Percentiles rank a stretch among this genome's conserved stretches.
Conservation (phyloP, 2,888 invertebrate genomes). For the Phaedon cochleariae region DNA sequence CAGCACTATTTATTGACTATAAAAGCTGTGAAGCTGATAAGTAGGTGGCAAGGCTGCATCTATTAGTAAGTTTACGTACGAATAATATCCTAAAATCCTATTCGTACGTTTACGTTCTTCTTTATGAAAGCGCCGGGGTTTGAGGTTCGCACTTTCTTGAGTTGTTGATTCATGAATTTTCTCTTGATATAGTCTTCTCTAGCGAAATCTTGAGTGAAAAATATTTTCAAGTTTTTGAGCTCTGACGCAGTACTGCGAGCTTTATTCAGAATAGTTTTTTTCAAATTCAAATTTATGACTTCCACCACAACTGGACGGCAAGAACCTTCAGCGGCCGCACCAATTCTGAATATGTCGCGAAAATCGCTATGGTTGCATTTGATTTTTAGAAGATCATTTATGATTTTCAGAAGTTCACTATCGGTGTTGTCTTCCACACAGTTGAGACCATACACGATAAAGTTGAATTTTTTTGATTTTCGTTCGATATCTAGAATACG, state of each 20-base stretch:
- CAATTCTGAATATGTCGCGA: no score
- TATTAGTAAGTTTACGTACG: no score
- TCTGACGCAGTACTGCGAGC: no score
- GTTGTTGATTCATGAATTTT: no score
- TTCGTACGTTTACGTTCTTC: no score
- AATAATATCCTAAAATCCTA: no score
- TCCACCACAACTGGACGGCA: neutral
- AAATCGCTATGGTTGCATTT: neutral
- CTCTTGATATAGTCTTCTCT: neutral
- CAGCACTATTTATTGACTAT: no score
- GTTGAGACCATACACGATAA: neutral
- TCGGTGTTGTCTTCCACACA: no score
- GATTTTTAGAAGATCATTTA: neutral
- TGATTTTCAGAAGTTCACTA: no score
- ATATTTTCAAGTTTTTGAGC: neutral
- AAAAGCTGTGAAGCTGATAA: no score
- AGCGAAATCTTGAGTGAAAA: neutral
- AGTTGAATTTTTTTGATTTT: neutral
- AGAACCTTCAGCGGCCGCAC: neutral
- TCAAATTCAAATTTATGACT: neutral
- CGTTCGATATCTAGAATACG: neutral
- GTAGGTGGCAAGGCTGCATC: no score
- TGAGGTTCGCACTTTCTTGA: neutral
- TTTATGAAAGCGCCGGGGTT: neutral
- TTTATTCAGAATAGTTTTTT: neutral